phyloP scores from a whole-genome alignment of 2,113 vertebrate genomes.

The Bujurquina vittata region DNA sequence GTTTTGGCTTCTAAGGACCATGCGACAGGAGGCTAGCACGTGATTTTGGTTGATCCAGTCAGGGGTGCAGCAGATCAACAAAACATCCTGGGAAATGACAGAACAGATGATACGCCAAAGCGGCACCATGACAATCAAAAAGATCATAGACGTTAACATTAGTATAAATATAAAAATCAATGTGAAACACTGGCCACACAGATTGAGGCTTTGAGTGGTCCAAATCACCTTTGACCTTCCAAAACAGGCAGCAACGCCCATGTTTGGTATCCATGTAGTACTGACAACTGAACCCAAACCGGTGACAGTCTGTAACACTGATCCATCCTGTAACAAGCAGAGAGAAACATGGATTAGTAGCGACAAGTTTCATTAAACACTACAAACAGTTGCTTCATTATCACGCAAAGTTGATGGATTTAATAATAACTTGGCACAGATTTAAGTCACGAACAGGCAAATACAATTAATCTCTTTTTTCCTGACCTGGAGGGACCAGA shows the following conservation, averaged over 20 bases:
- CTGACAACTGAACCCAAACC: slow-evolving; percentile 82
- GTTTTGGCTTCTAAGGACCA: slow-evolving; percentile 80
- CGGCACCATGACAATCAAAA: neutral
- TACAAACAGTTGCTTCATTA: neutral
- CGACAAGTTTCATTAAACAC: neutral
- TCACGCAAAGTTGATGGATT: neutral
- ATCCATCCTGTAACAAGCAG: slow-evolving; percentile 78
- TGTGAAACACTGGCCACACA: neutral
- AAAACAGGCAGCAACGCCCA: slow-evolving; percentile 82
- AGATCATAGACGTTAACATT: neutral
- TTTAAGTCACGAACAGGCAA: neutral
- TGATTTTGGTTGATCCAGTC: slow-evolving; percentile 85
- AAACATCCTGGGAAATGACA: slow-evolving; percentile 73
- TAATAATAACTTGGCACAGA: neutral
- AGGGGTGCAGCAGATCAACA: slow-evolving; percentile 81
- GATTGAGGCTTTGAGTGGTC: neutral
- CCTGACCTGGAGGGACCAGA: slow-evolving; percentile 84
- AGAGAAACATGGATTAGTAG: neutral
- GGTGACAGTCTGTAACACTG: slow-evolving; percentile 82
- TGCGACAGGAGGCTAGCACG: slow-evolving; percentile 81
- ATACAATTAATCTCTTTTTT: neutral
- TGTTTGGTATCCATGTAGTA: slow-evolving; percentile 81
- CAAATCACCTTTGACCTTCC: slow-evolving; percentile 82
- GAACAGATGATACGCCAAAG: neutral
- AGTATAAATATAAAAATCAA: neutral